Conservation (phyloP, 2,113 vertebrate species). For the Ibidorhyncha struthersii region DNA sequence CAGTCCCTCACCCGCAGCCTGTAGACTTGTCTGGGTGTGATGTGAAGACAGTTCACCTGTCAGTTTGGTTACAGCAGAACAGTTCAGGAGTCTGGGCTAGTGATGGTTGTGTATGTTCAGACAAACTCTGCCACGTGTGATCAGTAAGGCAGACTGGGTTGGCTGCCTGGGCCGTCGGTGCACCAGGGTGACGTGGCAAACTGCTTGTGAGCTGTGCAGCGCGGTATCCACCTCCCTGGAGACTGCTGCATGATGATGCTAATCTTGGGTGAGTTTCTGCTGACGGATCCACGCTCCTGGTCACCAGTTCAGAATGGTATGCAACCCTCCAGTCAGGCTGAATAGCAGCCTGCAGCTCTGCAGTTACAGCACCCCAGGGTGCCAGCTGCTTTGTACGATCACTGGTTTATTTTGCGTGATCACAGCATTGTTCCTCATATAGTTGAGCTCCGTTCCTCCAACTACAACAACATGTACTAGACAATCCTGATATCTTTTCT, state of each 20-base stretch:
- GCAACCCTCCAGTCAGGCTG: background rate
- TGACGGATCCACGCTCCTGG: background rate
- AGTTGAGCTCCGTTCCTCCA: background rate
- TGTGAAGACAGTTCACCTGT: background rate
- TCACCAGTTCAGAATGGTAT: background rate
- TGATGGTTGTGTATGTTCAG: background rate
- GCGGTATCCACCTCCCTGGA: background rate
- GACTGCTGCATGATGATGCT: background rate
- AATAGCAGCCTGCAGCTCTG: background rate
- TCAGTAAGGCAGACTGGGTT: background rate
- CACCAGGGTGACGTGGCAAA: background rate
- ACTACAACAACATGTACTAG: fast-evolving
- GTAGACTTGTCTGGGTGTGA: background rate
- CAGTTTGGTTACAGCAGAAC: background rate
- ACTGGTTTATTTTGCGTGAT: background rate
- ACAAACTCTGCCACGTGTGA: background rate
- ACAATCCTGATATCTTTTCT: background rate
- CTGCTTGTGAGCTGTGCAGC: fast-evolving
- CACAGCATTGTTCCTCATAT: background rate
- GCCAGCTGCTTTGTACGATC: background rate
- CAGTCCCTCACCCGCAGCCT: too few relatives aligned
- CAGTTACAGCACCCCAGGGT: background rate
- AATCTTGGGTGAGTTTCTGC: background rate
- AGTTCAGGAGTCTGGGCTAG: background rate
- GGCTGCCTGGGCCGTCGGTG: fast-evolving